These are phyloP conservation scores for Endomychus coccineus DNA, from an alignment of 2,888 invertebrate species.

Conservation along the genomic window DNA sequence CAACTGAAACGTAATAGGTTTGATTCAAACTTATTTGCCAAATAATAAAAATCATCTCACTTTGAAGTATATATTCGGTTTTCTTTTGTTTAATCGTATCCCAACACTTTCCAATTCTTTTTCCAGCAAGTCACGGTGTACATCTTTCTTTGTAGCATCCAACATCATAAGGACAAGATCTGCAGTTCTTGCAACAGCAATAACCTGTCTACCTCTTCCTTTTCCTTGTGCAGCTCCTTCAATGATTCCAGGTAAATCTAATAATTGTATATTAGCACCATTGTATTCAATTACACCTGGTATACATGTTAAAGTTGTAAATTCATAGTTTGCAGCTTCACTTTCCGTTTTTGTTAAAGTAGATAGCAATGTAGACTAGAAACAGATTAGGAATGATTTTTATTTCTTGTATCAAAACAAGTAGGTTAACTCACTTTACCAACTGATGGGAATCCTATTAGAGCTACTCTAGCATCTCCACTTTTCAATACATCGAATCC, in stretches of 20 bases:
- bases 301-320: conserved; percentile 97
- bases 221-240: conserved; percentile 89
- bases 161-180: conserved; percentile 99
- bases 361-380: conserved; percentile 85
- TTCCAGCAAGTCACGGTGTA: conserved; percentile 86
- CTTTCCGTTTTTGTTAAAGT: conserved; percentile 94
- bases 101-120: conserved; percentile 96
- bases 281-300: conserved; percentile 98
- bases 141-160: conserved; percentile 97
- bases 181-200: conserved; percentile 96
- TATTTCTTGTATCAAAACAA: conserved; percentile 7
- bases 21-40: background rate
- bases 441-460: conserved; percentile 98
- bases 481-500: conserved; percentile 99
- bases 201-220: conserved; percentile 57
- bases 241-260: conserved; percentile 98
- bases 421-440: conserved; percentile 63
- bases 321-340: conserved; percentile 96
- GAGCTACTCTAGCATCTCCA: conserved; percentile 95
- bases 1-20: conserved; percentile 46
- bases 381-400: too few relatives aligned
- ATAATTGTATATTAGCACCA: conserved; percentile 95
- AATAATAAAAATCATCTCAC: conserved; percentile 40
- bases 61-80: conserved; percentile 98
- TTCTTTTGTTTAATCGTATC: conserved; percentile 88